These are phyloP conservation scores for Caenorhabditis sp. DNA, from an alignment of 2,888 invertebrate species.

Conservation along the genomic window DNA sequence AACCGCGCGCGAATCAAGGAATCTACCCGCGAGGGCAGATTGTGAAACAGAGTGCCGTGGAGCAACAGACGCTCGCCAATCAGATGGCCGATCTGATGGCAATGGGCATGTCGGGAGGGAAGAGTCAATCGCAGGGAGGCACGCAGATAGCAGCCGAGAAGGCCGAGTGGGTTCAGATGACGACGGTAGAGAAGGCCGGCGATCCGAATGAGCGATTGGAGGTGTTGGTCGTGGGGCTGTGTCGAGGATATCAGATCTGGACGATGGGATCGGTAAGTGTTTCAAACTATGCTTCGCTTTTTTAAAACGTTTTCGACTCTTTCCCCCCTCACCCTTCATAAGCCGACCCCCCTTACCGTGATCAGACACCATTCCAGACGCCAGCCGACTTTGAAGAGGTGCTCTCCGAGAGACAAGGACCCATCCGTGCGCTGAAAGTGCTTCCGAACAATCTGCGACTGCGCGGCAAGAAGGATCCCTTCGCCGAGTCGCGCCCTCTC, in stretches of 20 bases:
- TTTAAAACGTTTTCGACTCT: no score
- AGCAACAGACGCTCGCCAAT: conserved; percentile 46
- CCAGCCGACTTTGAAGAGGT: conserved; percentile 96
- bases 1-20: conserved; percentile 31
- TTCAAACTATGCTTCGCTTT: no score
- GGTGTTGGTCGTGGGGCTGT: conserved; percentile 92
- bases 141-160: conserved; percentile 66
- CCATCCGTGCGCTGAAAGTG: conserved; percentile 89
- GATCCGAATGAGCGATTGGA: conserved; percentile 88
- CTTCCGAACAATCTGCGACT: conserved; percentile 65
- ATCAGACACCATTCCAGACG: conserved; percentile 86
- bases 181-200: conserved; percentile 68
- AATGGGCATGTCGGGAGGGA: conserved; percentile 73
- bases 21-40: conserved; percentile 73
- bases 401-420: conserved; percentile 94
- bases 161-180: conserved; percentile 76
- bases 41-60: conserved; percentile 67
- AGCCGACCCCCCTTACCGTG: not conserved
- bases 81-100: conserved; percentile 52
- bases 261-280: conserved; percentile 83
- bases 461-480: conserved; percentile 27
- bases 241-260: conserved; percentile 89
- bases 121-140: conserved; percentile 36
- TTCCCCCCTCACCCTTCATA: no score
- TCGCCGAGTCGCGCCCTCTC: conserved; percentile 72